Conservation (phyloP, 2,888 invertebrate species). For the Sylvicola fuscatus region DNA sequence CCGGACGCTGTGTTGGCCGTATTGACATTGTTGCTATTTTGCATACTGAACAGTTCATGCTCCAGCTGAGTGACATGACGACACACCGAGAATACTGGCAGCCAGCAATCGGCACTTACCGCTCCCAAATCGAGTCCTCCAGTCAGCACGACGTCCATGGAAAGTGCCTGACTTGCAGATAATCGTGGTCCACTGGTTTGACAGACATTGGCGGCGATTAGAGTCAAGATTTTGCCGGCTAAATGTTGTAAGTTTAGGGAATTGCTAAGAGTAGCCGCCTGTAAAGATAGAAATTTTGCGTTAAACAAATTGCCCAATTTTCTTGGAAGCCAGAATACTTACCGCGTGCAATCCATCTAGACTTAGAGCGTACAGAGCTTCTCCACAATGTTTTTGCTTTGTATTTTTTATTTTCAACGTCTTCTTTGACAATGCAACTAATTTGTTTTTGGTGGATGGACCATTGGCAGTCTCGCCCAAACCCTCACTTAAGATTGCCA, state of each 20-base stretch:
- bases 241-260: slow-evolving; percentile 70
- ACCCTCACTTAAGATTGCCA: slow-evolving; percentile 66
- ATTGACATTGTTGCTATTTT: slow-evolving; percentile 17
- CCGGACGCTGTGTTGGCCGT: slow-evolving; percentile 18
- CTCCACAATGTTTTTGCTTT: slow-evolving; percentile 35
- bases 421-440: slow-evolving; percentile 37
- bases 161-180: slow-evolving; percentile 74
- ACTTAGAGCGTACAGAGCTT: slow-evolving; percentile 64
- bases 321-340: slow-evolving; percentile 8
- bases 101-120: slow-evolving; percentile 88
- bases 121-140: slow-evolving; percentile 79
- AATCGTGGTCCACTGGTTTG: slow-evolving; percentile 56
- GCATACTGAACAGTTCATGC: slow-evolving; percentile 72
- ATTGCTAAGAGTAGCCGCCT: slow-evolving; percentile 79
- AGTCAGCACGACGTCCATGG: slow-evolving; percentile 75
- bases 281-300: slow-evolving; percentile 9
- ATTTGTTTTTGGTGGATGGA: slow-evolving; percentile 27
- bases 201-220: slow-evolving; percentile 77
- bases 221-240: slow-evolving; percentile 73
- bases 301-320: not conserved
- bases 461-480: slow-evolving; percentile 29
- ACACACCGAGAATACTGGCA: slow-evolving; percentile 85
- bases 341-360: slow-evolving; percentile 78
- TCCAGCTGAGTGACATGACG: slow-evolving; percentile 84
- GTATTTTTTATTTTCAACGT: slow-evolving; percentile 22